Evolutionary conservation across 2,113 vertebrate genomes (phyloP).

Genomic region (Otus sunia): DNA sequence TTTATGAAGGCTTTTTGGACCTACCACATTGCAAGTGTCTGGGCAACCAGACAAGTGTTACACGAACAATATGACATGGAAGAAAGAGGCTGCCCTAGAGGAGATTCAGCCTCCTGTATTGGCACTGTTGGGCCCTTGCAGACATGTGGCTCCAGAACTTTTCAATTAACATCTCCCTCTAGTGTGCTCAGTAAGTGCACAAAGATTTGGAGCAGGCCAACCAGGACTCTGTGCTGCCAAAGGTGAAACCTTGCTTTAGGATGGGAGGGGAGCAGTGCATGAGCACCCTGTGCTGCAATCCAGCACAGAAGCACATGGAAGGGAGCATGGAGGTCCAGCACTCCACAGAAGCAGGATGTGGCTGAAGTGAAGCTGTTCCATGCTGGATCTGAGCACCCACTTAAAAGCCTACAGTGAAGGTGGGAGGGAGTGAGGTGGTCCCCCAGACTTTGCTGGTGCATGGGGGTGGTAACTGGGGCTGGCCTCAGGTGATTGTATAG

Average conservation of each 20-base stretch:
- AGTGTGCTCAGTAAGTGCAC: rapidly evolving
- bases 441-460: background rate
- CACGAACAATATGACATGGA: rapidly evolving
- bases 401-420: no score
- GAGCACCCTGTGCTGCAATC: rapidly evolving
- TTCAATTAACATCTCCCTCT: no score
- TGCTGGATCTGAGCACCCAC: background rate
- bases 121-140: background rate
- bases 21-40: background rate
- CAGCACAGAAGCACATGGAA: background rate
- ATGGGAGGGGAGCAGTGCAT: background rate
- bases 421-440: background rate
- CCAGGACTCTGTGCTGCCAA: background rate
- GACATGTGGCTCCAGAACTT: background rate
- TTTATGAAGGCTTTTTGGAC: background rate
- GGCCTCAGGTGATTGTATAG: background rate
- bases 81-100: background rate
- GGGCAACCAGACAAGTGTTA: no score
- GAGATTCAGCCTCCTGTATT: background rate
- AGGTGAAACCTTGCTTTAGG: background rate
- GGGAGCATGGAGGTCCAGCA: no score
- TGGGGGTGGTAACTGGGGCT: no score
- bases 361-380: background rate
- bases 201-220: background rate
- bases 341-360: no score